phyloP scores from a whole-genome alignment of 2,888 invertebrate genomes.

The Campopleginae sp. region DNA sequence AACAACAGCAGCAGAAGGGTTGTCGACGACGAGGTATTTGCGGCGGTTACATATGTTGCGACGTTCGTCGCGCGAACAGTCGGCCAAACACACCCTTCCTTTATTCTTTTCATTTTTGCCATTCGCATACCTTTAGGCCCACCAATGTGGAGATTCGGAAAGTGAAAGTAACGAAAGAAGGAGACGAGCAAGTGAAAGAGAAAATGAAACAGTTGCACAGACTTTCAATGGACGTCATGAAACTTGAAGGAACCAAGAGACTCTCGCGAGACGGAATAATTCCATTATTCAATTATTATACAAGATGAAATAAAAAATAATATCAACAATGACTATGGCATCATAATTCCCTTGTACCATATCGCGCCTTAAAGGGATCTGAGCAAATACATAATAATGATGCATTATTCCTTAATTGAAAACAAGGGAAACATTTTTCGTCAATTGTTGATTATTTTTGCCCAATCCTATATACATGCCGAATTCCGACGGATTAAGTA shows the following conservation, averaged over 20 bases:
- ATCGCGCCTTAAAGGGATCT: too few relatives aligned
- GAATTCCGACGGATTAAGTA: neutral
- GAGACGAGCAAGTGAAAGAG: neutral
- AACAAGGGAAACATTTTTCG: too few relatives aligned
- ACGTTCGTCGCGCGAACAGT: constrained; percentile 17
- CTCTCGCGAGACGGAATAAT: neutral
- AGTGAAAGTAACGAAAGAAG: neutral
- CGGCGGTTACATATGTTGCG: constrained; percentile 68
- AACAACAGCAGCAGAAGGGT: constrained; percentile 63
- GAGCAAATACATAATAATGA: too few relatives aligned
- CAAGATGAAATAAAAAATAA: too few relatives aligned
- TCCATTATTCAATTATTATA: neutral
- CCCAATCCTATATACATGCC: too few relatives aligned
- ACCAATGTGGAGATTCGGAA: constrained; percentile 2
- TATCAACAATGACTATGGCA: too few relatives aligned
- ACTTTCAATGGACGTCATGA: neutral
- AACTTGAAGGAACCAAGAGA: neutral
- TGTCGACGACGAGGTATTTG: constrained; percentile 20
- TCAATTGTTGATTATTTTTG: too few relatives aligned
- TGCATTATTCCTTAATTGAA: too few relatives aligned
- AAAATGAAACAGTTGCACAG: neutral
- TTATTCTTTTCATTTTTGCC: constrained; percentile 33
- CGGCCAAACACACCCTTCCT: constrained; percentile 60
- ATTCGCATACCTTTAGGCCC: neutral
- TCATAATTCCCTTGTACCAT: too few relatives aligned